Evolutionary conservation across 2,888 invertebrate species (phyloP).

Genomic region (Agrotis clavis): DNA sequence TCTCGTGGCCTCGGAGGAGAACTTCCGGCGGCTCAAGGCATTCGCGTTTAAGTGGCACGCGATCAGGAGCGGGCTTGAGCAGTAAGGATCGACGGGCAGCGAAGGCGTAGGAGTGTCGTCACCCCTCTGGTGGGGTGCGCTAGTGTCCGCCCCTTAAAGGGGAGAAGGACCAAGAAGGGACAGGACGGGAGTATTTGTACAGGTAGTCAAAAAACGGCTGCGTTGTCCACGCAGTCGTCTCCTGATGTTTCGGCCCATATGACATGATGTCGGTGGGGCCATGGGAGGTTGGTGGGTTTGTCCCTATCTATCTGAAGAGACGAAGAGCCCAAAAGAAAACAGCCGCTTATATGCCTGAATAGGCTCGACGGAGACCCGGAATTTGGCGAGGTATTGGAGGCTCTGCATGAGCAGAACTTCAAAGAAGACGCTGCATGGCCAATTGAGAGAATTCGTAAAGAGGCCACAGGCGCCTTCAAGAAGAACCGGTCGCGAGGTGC

Average conservation of each 20-base stretch:
- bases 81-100: background rate
- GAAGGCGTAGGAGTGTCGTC: background rate
- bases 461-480: constrained; percentile 18
- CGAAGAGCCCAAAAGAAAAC: accelerated
- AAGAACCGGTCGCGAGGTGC: constrained; percentile 1
- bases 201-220: background rate
- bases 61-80: background rate
- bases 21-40: background rate
- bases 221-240: no score
- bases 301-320: no score
- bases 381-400: accelerated
- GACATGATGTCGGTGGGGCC: no score
- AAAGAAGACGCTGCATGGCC: background rate
- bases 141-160: constrained; percentile 19
- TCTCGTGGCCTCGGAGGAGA: constrained; percentile 15
- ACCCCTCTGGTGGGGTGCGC: no score
- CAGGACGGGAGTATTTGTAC: constrained; percentile 8
- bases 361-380: background rate
- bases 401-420: background rate
- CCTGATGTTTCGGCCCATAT: no score
- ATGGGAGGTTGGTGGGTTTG: no score
- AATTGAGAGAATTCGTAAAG: accelerated
- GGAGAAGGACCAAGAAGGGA: constrained; percentile 5
- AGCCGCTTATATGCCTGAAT: background rate
- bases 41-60: constrained; percentile 22